Conservation (phyloP, 1,140 invertebrate species). For the Dendroctonus ponderosae region DNA sequence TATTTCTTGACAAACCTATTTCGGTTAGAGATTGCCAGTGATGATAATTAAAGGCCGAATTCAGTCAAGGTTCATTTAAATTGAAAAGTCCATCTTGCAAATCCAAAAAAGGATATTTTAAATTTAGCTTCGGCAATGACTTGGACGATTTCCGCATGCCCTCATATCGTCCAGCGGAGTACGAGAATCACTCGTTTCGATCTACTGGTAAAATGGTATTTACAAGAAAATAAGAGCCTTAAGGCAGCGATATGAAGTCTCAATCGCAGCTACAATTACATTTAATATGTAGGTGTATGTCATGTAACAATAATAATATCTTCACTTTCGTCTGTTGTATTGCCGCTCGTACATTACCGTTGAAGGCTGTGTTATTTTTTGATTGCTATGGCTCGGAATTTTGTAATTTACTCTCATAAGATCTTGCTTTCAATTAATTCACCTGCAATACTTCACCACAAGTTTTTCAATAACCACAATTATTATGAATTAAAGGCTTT, state of each 20-base stretch:
- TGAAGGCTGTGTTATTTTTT: constrained; percentile 27
- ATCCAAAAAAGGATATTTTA: not conserved
- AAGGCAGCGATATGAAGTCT: constrained; percentile 24
- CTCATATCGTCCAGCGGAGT: constrained; percentile 5
- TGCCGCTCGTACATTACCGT: constrained; percentile 28
- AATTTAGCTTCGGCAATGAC: not conserved
- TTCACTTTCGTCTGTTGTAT: constrained; percentile 28
- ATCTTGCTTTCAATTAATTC: constrained; percentile 26
- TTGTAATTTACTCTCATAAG: constrained; percentile 28
- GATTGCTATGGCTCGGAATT: constrained; percentile 15
- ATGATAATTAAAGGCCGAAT: no score
- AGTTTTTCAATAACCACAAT: constrained; percentile 19
- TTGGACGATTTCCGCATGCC: constrained; percentile 8
- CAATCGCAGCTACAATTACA: constrained; percentile 32
- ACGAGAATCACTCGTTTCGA: constrained; percentile 14
- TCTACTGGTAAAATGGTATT: constrained; percentile 27
- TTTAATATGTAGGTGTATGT: constrained; percentile 34
- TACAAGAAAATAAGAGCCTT: constrained; percentile 23
- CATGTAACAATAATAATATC: constrained; percentile 34
- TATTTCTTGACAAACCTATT: no score
- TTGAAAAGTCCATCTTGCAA: not conserved
- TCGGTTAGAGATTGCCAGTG: no score
- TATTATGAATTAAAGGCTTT: not conserved
- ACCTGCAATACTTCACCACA: constrained; percentile 14
- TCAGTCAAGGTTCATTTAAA: no score